phyloP scores from a whole-genome alignment of 2,888 invertebrate genomes.

The Micoletzkya japonica region DNA sequence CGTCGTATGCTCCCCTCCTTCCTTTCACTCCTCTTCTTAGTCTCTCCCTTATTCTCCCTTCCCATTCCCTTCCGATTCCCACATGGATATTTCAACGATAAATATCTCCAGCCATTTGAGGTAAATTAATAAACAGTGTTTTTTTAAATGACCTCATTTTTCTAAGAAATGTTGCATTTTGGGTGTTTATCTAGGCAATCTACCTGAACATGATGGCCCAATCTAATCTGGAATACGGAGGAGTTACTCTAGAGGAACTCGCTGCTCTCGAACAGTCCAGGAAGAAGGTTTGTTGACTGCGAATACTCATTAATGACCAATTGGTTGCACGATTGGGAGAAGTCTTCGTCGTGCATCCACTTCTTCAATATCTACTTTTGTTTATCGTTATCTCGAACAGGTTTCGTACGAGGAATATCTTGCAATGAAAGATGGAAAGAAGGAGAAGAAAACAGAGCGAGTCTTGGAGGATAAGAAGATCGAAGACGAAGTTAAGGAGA shows the following conservation, averaged over 20 bases:
- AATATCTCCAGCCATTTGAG: conserved; percentile 19
- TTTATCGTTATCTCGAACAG: too few relatives aligned
- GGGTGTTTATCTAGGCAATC: conserved; percentile 7
- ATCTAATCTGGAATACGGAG: conserved; percentile 23
- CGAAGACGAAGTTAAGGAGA: conserved; percentile 1
- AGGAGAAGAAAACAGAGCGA: conserved; percentile 12
- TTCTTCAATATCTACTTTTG: too few relatives aligned
- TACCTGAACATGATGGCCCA: conserved; percentile 24
- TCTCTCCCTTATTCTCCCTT: too few relatives aligned
- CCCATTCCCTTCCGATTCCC: conserved; percentile 23
- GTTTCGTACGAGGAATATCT: too few relatives aligned
- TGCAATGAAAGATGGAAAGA: too few relatives aligned
- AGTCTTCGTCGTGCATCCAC: too few relatives aligned
- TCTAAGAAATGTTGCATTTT: neutral
- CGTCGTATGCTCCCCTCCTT: too few relatives aligned
- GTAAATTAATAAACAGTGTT: neutral
- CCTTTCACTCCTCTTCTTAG: too few relatives aligned
- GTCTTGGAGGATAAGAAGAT: neutral
- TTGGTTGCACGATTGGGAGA: too few relatives aligned
- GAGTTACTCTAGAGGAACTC: conserved; percentile 19
- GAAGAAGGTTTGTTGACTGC: too few relatives aligned
- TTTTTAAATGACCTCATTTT: neutral
- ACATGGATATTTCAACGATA: conserved; percentile 22
- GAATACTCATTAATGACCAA: too few relatives aligned
- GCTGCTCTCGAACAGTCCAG: neutral